These are phyloP conservation scores for Cebus imitator DNA, from an alignment of 2,113 vertebrate genomes.

Conservation along the genomic window DNA sequence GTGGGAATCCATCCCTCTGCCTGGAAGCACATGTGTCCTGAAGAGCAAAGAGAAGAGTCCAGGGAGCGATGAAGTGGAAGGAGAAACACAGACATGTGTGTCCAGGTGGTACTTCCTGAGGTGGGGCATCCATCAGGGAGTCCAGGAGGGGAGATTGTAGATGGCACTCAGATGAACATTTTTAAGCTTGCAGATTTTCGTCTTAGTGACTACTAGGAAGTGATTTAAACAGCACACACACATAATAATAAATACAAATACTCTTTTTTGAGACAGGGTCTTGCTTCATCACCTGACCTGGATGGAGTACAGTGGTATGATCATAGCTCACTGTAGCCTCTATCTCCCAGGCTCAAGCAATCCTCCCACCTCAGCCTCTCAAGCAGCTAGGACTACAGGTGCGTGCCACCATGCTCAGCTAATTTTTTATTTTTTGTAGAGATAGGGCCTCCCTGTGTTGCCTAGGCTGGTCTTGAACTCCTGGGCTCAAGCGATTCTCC, in stretches of 20 bases:
- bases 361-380: no score
- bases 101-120: neutral
- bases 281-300: no score
- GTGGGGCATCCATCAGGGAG: neutral
- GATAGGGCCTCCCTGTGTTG: no score
- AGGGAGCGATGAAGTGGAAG: accelerated
- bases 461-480: no score
- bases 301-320: no score
- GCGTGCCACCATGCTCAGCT: no score
- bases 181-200: neutral
- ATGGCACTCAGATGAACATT: neutral
- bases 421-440: no score
- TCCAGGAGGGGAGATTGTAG: neutral
- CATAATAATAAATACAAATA: neutral
- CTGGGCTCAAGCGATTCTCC: no score
- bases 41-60: neutral
- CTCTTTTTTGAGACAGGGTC: no score
- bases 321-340: no score
- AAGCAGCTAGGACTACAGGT: no score
- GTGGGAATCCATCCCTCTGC: neutral
- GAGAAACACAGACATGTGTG: neutral
- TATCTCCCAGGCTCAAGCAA: no score
- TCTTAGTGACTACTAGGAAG: neutral
- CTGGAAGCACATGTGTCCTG: neutral
- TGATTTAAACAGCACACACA: neutral